Base-by-base conservation (phyloP, 2,888 invertebrate species). In the Tetragonula carbonaria region DNA sequence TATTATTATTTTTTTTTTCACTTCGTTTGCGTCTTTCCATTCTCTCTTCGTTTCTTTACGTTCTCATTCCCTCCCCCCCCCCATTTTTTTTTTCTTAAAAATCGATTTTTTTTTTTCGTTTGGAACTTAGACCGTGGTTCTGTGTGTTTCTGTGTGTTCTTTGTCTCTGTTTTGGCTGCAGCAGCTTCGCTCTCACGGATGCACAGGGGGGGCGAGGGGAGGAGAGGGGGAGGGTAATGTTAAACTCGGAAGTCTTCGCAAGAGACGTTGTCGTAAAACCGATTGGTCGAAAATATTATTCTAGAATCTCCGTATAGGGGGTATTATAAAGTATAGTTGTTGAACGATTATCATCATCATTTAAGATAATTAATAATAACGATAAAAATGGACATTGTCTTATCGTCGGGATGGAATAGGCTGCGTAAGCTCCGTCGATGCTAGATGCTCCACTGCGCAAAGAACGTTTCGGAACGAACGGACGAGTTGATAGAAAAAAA, bases 311-410 rank as follows among this genome's bases (percentile, higher is more conserved):
- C 73, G 84, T 87, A 18, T 82, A 88, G 90, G 88, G 82, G 28
- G 28, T 28, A 28, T 28, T 91, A 91, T 81, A 90, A 90, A 91
- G 88, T 90, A 88, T 86, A 91, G 81, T 86, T 83, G 79, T 78
- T 57, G 87, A 84, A 87, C 88, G 84, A 84, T 87, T 85, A 88
- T 88, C 86, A 84, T 87, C 84, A 88, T 88, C 86, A 86, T 88
- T 71, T 91, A 57, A 86, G 85, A 90, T 87, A 86, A 87, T 91
- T 85, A 73, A 57, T 87, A 88, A 89, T 28, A 28, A 28, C 84
- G 87, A 83, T 91, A 90, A 92, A 91, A 92, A 92, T 92, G 92
- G 92, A 92, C 92, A 90, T 87, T 92, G 89, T 91, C 89, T 91
- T 91, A 86, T 91, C 88, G 87, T 91, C 38, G 91, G 92, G 91